Evolutionary conservation across 1,140 invertebrate species (phyloP).

Genomic region (Sarcophaga peregrina): DNA sequence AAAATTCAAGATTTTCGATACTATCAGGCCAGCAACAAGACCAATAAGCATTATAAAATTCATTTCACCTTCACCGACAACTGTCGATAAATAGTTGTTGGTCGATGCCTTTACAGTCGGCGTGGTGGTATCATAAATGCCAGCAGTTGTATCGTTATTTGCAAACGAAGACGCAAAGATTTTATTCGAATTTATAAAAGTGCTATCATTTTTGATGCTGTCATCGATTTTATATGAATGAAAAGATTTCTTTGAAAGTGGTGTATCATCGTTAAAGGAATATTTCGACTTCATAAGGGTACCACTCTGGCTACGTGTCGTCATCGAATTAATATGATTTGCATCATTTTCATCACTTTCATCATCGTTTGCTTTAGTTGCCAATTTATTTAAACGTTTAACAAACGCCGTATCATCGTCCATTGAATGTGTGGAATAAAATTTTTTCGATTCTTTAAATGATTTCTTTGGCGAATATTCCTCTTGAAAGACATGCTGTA

Average conservation of each 20-base stretch:
- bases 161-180: background rate
- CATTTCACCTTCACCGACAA: constrained; percentile 39
- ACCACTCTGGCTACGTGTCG: background rate
- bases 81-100: too few species aligned
- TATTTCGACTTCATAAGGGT: background rate
- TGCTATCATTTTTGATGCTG: background rate
- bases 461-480: background rate
- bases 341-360: background rate
- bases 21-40: constrained; percentile 51
- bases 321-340: background rate
- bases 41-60: constrained; percentile 58
- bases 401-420: background rate
- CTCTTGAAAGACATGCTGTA: background rate
- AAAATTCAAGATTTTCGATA: constrained; percentile 53
- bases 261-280: background rate
- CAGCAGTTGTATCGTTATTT: too few species aligned
- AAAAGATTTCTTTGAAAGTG: background rate
- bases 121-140: too few species aligned
- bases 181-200: background rate
- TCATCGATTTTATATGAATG: background rate
- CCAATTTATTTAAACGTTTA: too few species aligned
- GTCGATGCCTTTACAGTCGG: too few species aligned
- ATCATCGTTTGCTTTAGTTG: too few species aligned
- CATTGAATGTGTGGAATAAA: background rate
- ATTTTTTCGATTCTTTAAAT: background rate